Evolutionary conservation across 2,113 vertebrate species (phyloP), one percentile per base, ranked within the genome.

Genomic region (Nothobranchius kuhntae): DNA sequence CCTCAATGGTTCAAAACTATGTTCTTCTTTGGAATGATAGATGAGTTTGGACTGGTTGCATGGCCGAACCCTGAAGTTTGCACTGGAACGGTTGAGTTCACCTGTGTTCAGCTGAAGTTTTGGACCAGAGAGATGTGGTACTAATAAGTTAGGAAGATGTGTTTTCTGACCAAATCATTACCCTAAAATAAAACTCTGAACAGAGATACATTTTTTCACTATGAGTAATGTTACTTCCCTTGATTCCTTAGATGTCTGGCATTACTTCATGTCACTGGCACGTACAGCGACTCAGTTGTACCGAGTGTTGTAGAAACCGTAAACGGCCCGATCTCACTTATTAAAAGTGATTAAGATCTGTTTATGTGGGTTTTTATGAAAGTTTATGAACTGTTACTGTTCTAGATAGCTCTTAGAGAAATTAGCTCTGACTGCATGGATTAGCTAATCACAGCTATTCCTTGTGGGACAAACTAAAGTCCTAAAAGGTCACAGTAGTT

Each of bases 1-100:
- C 84, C 74, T 84, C 79, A 82, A 11, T 62, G 30, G 73, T 65
- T 82, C 48, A 61, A 77, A 81, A 84, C 61, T 40, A 26, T 1
- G 24, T 35, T 53, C 0, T 7, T 15, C 15, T 38, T 62, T 59
- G 8, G 13, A 42, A 6, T 12, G 10, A 6, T 12, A 6, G 53
- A 11, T 15, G 50, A 61, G 17, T 53, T 57, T 24, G 14, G 45
- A 53, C 7, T 24, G 12, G 36, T 52, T 42, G 8, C 12, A 47
- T 60, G 36, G 15, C 38, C 65, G 60, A 66, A 58, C 11, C 13
- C 42, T 55, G 38, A 4, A 56, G 35, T 61, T 57, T 26, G 14
- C 3, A 40, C 10, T 55, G 51, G 35, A 53, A 55, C 30, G 47
- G 30, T 30, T 3, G 30, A 30, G 30, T 30, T 30, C 4, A 45